These are phyloP conservation scores for Cylas formicarius DNA, from an alignment of 1,140 invertebrate species.

Conservation along the genomic window DNA sequence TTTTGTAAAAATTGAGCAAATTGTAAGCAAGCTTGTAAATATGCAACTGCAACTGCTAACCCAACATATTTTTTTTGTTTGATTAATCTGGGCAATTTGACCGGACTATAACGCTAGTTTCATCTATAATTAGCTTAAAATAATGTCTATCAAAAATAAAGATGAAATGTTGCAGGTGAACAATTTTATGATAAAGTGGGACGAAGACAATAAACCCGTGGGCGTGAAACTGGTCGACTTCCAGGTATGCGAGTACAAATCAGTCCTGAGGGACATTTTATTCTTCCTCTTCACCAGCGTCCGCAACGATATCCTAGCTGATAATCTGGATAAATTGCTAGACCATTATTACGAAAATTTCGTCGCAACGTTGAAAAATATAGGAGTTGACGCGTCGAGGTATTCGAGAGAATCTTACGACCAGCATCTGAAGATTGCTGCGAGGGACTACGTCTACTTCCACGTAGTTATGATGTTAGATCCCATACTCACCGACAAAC, in stretches of 20 bases:
- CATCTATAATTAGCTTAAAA: too few species aligned
- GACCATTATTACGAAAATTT: slow-evolving; percentile 8
- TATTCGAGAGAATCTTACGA: slow-evolving; percentile 1
- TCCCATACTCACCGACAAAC: too few species aligned
- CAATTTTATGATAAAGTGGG: slow-evolving; percentile 44
- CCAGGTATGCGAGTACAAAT: slow-evolving; percentile 49
- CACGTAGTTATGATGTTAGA: slow-evolving; percentile 11
- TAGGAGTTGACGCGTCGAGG: slow-evolving; percentile 4
- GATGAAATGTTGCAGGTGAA: too few species aligned
- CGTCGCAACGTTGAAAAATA: not conserved
- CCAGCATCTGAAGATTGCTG: not conserved
- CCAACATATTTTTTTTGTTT: too few species aligned
- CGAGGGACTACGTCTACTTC: slow-evolving; percentile 7
- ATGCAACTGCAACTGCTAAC: too few species aligned
- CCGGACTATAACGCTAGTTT: too few species aligned
- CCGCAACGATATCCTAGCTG: slow-evolving; percentile 35
- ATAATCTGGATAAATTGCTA: slow-evolving; percentile 36
- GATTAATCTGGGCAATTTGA: too few species aligned
- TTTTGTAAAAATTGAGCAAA: too few species aligned
- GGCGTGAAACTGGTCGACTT: slow-evolving; percentile 54
- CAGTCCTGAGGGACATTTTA: slow-evolving; percentile 46
- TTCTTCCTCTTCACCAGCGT: slow-evolving; percentile 51
- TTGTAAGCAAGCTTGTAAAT: too few species aligned
- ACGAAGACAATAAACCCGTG: slow-evolving; percentile 30
- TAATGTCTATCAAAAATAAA: too few species aligned